Evolutionary conservation across 2,113 vertebrate genomes (phyloP).

Genomic region (Circaetus gallicus): DNA sequence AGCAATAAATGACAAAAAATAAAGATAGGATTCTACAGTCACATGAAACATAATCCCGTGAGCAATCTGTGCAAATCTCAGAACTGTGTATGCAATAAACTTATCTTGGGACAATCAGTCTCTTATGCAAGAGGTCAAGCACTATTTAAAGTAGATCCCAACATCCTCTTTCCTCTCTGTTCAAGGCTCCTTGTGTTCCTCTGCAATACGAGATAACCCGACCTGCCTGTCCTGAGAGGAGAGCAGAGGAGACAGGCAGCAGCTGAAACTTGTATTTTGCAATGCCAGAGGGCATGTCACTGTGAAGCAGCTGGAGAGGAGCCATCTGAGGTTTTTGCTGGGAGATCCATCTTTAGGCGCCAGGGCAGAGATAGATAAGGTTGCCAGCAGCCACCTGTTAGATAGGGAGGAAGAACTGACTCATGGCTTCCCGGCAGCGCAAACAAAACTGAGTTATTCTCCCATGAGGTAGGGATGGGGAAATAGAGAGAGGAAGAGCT

Average conservation of each 20-base stretch:
- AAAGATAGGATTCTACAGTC: slow-evolving; percentile 23
- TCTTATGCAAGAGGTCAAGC: slow-evolving; percentile 52
- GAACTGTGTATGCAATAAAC: slow-evolving; percentile 28
- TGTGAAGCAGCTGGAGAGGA: not conserved
- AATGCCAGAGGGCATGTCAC: not conserved
- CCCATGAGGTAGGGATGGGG: not conserved
- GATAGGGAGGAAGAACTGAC: not conserved
- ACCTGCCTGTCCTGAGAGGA: not conserved
- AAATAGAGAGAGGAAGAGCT: not conserved
- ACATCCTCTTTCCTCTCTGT: not conserved
- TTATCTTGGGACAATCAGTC: slow-evolving; percentile 15
- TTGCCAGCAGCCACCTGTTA: not conserved
- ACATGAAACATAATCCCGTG: slow-evolving; percentile 51
- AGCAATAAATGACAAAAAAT: slow-evolving; percentile 30
- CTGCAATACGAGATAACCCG: not conserved
- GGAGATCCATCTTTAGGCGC: not conserved
- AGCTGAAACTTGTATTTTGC: not conserved
- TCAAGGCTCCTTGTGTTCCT: not conserved
- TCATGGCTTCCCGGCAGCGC: not conserved
- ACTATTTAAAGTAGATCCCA: slow-evolving; percentile 11
- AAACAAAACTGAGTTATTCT: not conserved
- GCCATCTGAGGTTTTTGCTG: not conserved
- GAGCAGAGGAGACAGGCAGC: not conserved
- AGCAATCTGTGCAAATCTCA: slow-evolving; percentile 45
- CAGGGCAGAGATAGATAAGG: slow-evolving; percentile 9